Evolutionary conservation across 2,797 vertebrate genomes (phyloP).

Genomic region (Cyprinella venusta): DNA sequence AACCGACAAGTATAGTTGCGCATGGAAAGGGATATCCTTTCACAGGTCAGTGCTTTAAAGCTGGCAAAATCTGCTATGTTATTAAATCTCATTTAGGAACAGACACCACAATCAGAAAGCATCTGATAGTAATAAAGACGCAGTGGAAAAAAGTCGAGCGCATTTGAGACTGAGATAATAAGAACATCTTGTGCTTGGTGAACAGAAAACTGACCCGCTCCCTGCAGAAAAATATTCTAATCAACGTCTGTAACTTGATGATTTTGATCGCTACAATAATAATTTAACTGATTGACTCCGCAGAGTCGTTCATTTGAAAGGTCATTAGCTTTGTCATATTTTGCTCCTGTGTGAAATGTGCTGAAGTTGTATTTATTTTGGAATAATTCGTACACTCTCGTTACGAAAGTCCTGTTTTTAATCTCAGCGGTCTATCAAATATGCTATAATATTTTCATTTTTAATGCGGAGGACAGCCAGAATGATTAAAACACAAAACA

Average conservation of each 20-base stretch:
- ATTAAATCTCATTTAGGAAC: constrained; percentile 41
- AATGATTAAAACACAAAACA: neutral
- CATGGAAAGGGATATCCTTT: constrained; percentile 38
- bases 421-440: neutral
- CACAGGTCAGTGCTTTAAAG: constrained; percentile 38
- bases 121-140: constrained; percentile 38
- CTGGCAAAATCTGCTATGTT: constrained; percentile 46
- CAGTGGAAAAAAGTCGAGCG: neutral
- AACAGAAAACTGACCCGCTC: neutral
- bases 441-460: neutral
- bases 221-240: neutral
- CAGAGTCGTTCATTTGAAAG: neutral
- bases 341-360: constrained; percentile 25
- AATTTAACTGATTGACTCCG: constrained; percentile 4
- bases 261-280: constrained; percentile 19
- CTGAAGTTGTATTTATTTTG: constrained; percentile 13
- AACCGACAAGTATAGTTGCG: constrained; percentile 31
- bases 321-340: constrained; percentile 16
- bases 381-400: neutral
- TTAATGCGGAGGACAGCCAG: neutral
- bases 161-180: constrained; percentile 29
- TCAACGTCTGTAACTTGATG: constrained; percentile 6
- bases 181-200: constrained; percentile 13
- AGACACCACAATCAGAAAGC: constrained; percentile 44
- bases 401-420: neutral